phyloP scores from a whole-genome alignment of 2,888 invertebrate genomes.

The Monoplex corrugatus region DNA sequence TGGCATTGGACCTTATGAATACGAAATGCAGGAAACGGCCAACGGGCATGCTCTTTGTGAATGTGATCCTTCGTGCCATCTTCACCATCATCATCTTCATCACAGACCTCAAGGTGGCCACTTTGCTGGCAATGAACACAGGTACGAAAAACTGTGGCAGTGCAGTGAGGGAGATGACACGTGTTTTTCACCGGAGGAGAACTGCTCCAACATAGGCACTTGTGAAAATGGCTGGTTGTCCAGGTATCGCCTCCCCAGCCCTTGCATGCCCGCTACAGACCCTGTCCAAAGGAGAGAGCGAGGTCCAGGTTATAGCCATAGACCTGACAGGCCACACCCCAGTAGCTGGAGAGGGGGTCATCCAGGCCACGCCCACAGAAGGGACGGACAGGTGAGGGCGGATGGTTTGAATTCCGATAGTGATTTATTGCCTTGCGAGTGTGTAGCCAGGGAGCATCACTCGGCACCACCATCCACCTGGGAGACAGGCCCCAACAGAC shows the following conservation, averaged over 20 bases:
- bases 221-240: constrained; percentile 37
- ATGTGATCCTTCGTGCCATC: not conserved
- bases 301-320: not conserved
- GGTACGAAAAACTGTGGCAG: constrained; percentile 34
- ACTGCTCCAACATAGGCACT: not conserved
- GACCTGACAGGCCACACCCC: not conserved
- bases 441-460: not conserved
- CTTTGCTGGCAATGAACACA: not conserved
- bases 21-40: not conserved
- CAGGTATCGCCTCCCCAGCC: constrained; percentile 33
- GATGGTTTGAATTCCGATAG: not conserved
- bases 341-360: not conserved
- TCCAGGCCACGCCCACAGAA: not conserved
- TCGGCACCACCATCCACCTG: not conserved
- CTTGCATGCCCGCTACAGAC: not conserved
- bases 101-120: not conserved
- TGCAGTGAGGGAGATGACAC: not conserved
- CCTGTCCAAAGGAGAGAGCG: not conserved
- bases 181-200: not conserved
- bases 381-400: not conserved
- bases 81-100: not conserved
- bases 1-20: not conserved
- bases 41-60: not conserved
- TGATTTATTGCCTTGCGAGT: constrained; percentile 6
- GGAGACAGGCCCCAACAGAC: not conserved